Conservation (phyloP, 2,888 invertebrate genomes). For the Stenolophus ochropezus region DNA sequence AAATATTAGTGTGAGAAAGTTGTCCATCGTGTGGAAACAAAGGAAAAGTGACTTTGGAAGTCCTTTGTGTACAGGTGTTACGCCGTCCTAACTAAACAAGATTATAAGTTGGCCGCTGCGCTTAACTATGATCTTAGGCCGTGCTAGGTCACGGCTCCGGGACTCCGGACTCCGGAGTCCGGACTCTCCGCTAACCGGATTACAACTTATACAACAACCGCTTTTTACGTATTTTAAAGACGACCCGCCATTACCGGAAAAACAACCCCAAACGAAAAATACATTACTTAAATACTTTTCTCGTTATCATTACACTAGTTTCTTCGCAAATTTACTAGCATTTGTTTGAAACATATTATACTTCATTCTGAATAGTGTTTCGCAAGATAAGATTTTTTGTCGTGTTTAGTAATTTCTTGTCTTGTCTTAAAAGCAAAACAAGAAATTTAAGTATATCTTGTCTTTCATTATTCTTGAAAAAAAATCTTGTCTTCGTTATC, state of each 20-base stretch:
- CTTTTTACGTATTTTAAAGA: background rate
- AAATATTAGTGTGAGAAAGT: background rate
- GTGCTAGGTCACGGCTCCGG: slow-evolving; percentile 39
- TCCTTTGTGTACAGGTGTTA: slow-evolving; percentile 53
- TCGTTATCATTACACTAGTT: no score
- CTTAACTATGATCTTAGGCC: slow-evolving; percentile 56
- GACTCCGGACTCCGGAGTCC: background rate
- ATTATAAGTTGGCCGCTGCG: slow-evolving; percentile 54
- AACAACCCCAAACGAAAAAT: no score
- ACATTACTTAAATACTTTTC: no score
- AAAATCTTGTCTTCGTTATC: no score
- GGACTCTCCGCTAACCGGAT: slow-evolving; percentile 27
- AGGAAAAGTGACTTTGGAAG: slow-evolving; percentile 21
- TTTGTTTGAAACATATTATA: no score
- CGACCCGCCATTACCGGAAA: background rate
- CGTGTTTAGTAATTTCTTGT: no score
- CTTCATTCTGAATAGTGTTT: no score
- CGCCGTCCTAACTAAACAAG: slow-evolving; percentile 53
- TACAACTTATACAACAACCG: background rate
- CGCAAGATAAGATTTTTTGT: no score
- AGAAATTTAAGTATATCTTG: no score
- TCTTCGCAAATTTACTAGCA: no score
- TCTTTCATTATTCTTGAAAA: no score
- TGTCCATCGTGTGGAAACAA: background rate
- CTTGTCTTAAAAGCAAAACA: no score